Evolutionary conservation across 2,113 vertebrate species (phyloP).

Genomic region (Cyanistes caeruleus): DNA sequence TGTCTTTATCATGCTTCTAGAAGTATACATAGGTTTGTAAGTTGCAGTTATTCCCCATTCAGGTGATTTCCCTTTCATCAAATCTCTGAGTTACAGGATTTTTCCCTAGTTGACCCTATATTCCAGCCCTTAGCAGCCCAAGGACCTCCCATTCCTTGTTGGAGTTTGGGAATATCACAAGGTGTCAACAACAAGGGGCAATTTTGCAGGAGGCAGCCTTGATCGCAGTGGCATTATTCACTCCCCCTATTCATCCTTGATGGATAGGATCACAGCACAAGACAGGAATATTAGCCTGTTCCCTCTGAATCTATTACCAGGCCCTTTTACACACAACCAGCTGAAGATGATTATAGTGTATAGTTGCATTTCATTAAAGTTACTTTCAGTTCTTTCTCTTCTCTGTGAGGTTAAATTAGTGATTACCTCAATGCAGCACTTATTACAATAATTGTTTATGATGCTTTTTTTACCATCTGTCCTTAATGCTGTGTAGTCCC

Average conservation of each 20-base stretch:
- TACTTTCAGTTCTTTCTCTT: conserved; percentile 53
- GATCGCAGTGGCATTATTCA: background rate
- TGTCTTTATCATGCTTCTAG: background rate
- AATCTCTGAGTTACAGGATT: background rate
- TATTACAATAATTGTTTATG: conserved; percentile 74
- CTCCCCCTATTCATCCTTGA: conserved; percentile 22
- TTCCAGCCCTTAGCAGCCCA: background rate
- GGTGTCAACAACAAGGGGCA: background rate
- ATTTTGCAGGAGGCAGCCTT: conserved; percentile 10
- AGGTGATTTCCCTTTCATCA: background rate
- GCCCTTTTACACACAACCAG: conserved; percentile 48
- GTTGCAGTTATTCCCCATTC: background rate
- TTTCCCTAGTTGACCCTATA: background rate
- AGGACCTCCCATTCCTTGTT: background rate
- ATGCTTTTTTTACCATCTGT: conserved; percentile 74
- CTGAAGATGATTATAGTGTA: conserved; percentile 65
- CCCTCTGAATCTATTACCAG: conserved; percentile 45
- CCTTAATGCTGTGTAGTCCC: conserved; percentile 59
- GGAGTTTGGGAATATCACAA: background rate
- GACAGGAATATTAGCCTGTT: conserved; percentile 28
- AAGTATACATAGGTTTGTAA: background rate
- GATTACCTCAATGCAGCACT: conserved; percentile 45
- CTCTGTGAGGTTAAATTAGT: conserved; percentile 64
- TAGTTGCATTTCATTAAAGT: conserved; percentile 65
- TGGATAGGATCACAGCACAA: conserved; percentile 30